Evolutionary conservation across 2,888 invertebrate species (phyloP).

Genomic region (Mesodorylaimus sp.): DNA sequence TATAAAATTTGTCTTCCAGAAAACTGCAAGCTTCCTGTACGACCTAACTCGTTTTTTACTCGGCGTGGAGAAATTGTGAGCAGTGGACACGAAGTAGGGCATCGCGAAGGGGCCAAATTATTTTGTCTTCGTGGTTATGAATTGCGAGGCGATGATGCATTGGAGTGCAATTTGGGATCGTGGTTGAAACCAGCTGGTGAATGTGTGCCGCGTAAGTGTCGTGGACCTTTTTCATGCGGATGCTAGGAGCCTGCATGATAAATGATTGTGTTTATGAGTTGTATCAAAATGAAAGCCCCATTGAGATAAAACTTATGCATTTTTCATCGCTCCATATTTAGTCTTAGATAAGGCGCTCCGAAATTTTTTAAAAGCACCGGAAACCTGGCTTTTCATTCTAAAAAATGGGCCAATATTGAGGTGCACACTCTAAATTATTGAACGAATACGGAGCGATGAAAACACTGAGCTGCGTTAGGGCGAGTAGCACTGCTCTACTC

Average conservation of each 20-base stretch:
- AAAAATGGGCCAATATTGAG: too few species aligned
- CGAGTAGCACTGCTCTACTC: too few species aligned
- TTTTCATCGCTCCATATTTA: neutral
- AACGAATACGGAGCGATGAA: too few species aligned
- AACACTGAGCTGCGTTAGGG: too few species aligned
- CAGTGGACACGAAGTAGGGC: slow-evolving; percentile 19
- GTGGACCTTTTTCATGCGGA: too few species aligned
- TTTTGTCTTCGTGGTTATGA: slow-evolving; percentile 17
- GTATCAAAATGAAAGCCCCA: too few species aligned
- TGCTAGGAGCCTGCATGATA: too few species aligned
- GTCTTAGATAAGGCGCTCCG: neutral
- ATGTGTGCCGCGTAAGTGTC: slow-evolving; percentile 10
- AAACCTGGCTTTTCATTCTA: too few species aligned
- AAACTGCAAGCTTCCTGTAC: slow-evolving; percentile 21
- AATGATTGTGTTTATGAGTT: too few species aligned
- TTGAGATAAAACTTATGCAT: neutral
- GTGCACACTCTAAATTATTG: too few species aligned
- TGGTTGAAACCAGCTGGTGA: slow-evolving; percentile 7
- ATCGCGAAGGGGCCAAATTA: slow-evolving; percentile 16
- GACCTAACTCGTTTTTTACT: slow-evolving; percentile 24
- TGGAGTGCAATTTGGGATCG: slow-evolving; percentile 11
- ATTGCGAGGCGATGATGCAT: neutral
- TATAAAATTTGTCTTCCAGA: slow-evolving; percentile 16
- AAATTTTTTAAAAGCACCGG: neutral
- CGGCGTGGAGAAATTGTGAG: slow-evolving; percentile 21